These are phyloP conservation scores for Agapornis canus DNA, from an alignment of 2,797 vertebrate genomes.

Conservation along the genomic window DNA sequence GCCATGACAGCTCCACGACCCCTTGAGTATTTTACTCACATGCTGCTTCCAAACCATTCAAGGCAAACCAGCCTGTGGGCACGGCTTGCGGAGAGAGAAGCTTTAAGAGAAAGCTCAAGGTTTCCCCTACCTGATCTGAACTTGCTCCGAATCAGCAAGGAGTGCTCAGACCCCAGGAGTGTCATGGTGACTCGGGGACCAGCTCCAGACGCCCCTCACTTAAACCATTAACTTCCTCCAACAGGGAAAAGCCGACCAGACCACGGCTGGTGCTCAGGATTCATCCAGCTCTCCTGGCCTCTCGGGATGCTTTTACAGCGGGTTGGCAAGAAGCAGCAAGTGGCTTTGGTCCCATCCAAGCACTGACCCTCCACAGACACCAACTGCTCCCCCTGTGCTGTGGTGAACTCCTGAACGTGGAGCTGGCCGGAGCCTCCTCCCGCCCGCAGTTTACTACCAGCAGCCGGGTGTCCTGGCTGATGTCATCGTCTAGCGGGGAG, in stretches of 20 bases:
- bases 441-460: conserved; percentile 73
- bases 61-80: conserved; percentile 35
- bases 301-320: conserved; percentile 41
- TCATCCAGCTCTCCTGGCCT: conserved; percentile 70
- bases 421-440: conserved; percentile 77
- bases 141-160: conserved; percentile 98
- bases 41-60: conserved; percentile 19
- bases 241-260: conserved; percentile 72
- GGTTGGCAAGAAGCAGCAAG: conserved; percentile 68
- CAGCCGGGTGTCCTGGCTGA: conserved; percentile 81
- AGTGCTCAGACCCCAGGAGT: conserved; percentile 96
- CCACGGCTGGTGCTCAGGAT: conserved; percentile 62
- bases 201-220: conserved; percentile 77
- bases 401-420: conserved; percentile 77
- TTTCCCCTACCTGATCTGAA: conserved; percentile 97
- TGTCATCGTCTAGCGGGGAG: conserved; percentile 81
- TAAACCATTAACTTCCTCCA: conserved; percentile 76
- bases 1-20: conserved; percentile 12
- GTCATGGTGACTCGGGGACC: conserved; percentile 91
- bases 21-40: background rate
- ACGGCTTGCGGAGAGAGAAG: conserved; percentile 56
- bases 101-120: conserved; percentile 57
- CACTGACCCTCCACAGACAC: conserved; percentile 79
- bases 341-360: conserved; percentile 85
- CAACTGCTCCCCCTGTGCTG: conserved; percentile 74